A percentile compares a stretch with the other conserved stretches of the same genome.
Evolutionary conservation across 1,140 invertebrate species (phyloP).

Genomic region (Carposina sasakii): DNA sequence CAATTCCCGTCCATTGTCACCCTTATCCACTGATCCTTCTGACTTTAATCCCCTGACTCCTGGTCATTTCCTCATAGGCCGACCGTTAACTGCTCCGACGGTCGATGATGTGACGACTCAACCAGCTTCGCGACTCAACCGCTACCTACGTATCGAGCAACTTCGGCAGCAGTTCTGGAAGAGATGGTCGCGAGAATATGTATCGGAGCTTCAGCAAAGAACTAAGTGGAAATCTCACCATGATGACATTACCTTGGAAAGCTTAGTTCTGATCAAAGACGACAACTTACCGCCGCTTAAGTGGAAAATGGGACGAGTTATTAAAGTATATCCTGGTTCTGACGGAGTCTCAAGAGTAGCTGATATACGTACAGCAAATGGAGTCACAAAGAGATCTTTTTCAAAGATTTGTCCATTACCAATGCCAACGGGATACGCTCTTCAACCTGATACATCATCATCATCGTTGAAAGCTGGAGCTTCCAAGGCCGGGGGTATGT

Average conservation of each 20-base stretch:
- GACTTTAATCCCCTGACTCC: constrained; percentile 17
- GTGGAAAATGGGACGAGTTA: too few relatives aligned
- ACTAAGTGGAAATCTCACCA: too few relatives aligned
- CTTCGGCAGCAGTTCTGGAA: constrained; percentile 14
- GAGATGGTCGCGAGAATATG: constrained; percentile 13
- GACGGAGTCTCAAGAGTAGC: too few relatives aligned
- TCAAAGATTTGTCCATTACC: too few relatives aligned
- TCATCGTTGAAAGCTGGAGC: neutral
- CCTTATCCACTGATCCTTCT: constrained; percentile 23
- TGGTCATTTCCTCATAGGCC: constrained; percentile 5
- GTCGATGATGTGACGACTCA: neutral
- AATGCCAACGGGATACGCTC: neutral
- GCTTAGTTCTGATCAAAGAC: too few relatives aligned
- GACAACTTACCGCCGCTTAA: too few relatives aligned
- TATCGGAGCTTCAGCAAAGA: constrained; percentile 11
- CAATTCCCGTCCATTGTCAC: constrained; percentile 23
- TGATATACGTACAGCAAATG: too few relatives aligned
- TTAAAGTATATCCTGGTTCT: too few relatives aligned
- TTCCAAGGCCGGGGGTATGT: neutral
- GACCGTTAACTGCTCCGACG: constrained; percentile 9
- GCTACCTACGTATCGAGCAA: constrained; percentile 3
- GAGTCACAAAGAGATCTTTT: too few relatives aligned
- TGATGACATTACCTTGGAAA: too few relatives aligned
- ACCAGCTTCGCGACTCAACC: neutral
- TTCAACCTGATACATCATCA: neutral